Conservation (phyloP, 2,888 invertebrate species). For the Harmothoe impar region DNA sequence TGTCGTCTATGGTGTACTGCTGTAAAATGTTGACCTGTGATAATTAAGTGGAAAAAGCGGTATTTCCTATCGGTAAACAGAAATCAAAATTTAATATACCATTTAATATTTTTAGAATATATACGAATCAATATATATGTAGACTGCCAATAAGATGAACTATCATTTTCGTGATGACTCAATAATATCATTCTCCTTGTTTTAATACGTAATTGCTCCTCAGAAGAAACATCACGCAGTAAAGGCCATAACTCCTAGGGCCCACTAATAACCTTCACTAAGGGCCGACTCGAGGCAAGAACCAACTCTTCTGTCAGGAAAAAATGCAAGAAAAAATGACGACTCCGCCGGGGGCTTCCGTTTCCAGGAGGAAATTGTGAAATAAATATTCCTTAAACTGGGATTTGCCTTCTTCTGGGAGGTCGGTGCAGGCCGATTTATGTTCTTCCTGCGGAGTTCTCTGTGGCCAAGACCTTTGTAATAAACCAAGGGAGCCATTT, state of each 20-base stretch:
- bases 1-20: no score
- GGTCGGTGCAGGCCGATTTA: background rate
- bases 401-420: background rate
- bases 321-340: background rate
- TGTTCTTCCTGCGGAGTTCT: conserved; percentile 19
- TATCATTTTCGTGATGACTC: no score
- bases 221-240: no score
- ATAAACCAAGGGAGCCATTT: conserved; percentile 7
- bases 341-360: background rate
- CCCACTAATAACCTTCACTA: background rate
- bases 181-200: no score
- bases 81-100: no score
- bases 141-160: no score
- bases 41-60: no score
- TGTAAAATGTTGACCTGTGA: no score
- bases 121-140: no score
- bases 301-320: background rate
- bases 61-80: no score
- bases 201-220: no score
- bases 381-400: conserved; percentile 42
- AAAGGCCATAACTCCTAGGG: background rate
- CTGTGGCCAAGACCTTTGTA: conserved; percentile 12
- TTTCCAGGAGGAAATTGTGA: conserved; percentile 36
- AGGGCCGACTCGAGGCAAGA: background rate
- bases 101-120: no score